A percentile compares a stretch with the other conserved stretches of the same genome.
phyloP scores from a whole-genome alignment of 2,797 vertebrate species.

The Poeciliopsis turneri region DNA sequence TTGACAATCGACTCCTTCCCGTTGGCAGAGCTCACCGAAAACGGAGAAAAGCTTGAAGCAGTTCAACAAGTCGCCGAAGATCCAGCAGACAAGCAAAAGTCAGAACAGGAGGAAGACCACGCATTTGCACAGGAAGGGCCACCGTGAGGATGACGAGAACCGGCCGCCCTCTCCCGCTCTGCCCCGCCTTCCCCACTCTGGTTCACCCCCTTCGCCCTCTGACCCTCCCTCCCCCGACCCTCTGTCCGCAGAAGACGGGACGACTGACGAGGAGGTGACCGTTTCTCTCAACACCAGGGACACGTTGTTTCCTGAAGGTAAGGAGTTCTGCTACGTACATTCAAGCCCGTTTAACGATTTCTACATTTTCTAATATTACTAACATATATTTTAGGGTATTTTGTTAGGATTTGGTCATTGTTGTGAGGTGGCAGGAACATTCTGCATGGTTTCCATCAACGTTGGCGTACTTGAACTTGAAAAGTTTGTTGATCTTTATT shows the following conservation, averaged over 20 bases:
- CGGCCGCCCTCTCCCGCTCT: constrained; percentile 55
- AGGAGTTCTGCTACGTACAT: background rate
- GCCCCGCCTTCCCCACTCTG: constrained; percentile 45
- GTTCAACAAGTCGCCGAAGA: constrained; percentile 50
- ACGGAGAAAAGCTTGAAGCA: constrained; percentile 65
- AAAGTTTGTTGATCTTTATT: background rate
- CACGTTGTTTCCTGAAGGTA: constrained; percentile 82
- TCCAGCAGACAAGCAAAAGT: constrained; percentile 56
- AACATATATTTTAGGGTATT: background rate
- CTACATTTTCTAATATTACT: background rate
- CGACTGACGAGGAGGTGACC: constrained; percentile 74
- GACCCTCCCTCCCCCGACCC: constrained; percentile 43
- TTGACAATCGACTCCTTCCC: constrained; percentile 2
- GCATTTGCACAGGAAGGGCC: constrained; percentile 56
- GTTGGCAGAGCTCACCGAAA: constrained; percentile 68
- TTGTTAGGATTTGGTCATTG: background rate
- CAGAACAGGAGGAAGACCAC: constrained; percentile 63
- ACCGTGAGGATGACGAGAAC: constrained; percentile 59
- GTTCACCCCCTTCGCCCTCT: constrained; percentile 45
- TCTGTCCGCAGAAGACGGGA: constrained; percentile 59
- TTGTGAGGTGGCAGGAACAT: background rate
- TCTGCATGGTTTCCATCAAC: background rate
- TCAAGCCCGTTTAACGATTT: background rate
- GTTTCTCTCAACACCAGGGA: constrained; percentile 78
- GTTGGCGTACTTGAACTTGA: background rate